phyloP scores from a whole-genome alignment of 2,888 invertebrate genomes.

The Hydraecia micacea region DNA sequence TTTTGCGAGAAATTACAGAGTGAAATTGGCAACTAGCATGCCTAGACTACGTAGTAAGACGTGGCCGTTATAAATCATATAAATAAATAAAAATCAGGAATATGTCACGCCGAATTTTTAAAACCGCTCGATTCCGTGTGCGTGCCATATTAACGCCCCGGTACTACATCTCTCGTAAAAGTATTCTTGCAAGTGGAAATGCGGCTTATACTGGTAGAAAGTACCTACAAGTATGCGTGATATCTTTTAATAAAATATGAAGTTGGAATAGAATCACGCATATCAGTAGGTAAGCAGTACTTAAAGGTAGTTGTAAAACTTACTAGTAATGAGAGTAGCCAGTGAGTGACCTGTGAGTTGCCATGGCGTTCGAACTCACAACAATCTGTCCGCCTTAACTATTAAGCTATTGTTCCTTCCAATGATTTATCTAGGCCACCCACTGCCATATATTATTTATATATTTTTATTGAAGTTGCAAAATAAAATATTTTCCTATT shows the following conservation, averaged over 20 bases:
- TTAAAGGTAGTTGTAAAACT: background rate
- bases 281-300: background rate
- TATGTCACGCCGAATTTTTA: background rate
- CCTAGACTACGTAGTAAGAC: background rate
- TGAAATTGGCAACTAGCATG: background rate
- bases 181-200: background rate
- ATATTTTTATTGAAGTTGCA: slow-evolving; percentile 2
- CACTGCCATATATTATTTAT: slow-evolving; percentile 5
- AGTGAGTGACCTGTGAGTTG: background rate
- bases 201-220: background rate
- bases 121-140: too few species aligned
- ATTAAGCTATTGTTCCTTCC: background rate
- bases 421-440: slow-evolving; percentile 1
- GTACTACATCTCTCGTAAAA: background rate
- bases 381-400: background rate
- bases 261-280: too few species aligned
- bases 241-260: background rate
- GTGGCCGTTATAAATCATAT: background rate
- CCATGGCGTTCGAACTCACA: background rate
- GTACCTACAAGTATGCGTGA: background rate
- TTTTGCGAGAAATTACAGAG: background rate
- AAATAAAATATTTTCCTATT: slow-evolving; percentile 28
- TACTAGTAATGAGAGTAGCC: background rate
- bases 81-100: background rate
- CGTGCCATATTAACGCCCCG: too few species aligned